Evolutionary conservation across 37 sponge, comb jelly and placozoan species (phyloP), one percentile per base, ranked within the genome.

Genomic region (Eunapius fragilis): DNA sequence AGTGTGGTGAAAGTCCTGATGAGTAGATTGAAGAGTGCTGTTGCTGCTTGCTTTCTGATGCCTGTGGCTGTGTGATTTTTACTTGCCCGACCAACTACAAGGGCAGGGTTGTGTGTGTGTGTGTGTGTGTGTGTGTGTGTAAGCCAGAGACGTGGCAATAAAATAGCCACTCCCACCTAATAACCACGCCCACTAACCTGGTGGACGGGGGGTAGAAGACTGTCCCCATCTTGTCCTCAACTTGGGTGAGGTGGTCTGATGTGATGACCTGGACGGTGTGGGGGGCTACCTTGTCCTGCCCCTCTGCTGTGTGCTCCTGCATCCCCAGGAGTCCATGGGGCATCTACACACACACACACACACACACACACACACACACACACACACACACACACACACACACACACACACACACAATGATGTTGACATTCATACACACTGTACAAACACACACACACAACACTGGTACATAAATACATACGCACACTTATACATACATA

Each of bases 261-360:
- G 86, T 86, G 69, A 86, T 79, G 37, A 86, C 86, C 37, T 86
- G 86, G 23, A 86, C 79, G 69, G 71, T 75, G 58, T 84, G 86
- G 41, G n/a, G n/a, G n/a, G n/a, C n/a, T n/a, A n/a, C n/a, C n/a
- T n/a, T n/a, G n/a, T n/a, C n/a, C n/a, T n/a, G n/a, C n/a, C n/a
- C n/a, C n/a, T n/a, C n/a, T n/a, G n/a, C n/a, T 58, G 19, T 17
- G 27, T 49, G 49, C 26, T 48, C 50, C 27, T 33, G 80, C 17
- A 32, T 19, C 79, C 31, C 81, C 35, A 41, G 41, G 41, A 41
- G 41, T 3, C 6, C 6, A 9, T 41, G 41, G 41, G 3, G 41
- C 41, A 41, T 6, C 3, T 6, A 41, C 41, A 41, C 41, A 41
- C 41, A 41, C 41, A 41, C 41, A 41, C 41, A 41, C 41, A 41